Evolutionary conservation across 2,888 invertebrate species (phyloP).

Genomic region (Sinelater perroti): DNA sequence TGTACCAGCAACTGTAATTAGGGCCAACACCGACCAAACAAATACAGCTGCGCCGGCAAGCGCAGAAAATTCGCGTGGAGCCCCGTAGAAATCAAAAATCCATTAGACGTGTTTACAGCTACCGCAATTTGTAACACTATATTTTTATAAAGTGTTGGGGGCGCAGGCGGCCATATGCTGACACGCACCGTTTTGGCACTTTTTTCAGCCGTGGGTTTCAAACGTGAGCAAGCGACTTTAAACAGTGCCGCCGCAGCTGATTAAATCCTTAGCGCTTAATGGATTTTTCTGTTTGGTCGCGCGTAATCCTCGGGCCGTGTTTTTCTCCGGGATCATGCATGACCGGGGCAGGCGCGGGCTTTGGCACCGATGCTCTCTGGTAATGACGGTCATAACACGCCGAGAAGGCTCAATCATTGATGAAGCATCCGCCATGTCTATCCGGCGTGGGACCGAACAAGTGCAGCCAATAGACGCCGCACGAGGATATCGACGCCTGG

Average conservation of each 20-base stretch:
- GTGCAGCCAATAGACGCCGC: conserved; percentile 43
- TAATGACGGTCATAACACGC: conserved; percentile 6
- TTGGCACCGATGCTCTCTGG: too few relatives aligned
- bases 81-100: background rate
- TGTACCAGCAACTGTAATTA: too few relatives aligned
- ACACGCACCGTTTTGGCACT: background rate
- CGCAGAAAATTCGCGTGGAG: background rate
- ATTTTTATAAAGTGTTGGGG: conserved; percentile 32
- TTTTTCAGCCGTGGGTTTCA: conserved; percentile 1
- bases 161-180: background rate
- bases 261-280: background rate
- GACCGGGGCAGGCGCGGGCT: too few relatives aligned
- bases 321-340: too few relatives aligned
- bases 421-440: conserved; percentile 28
- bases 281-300: background rate
- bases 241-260: background rate
- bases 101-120: conserved; percentile 1
- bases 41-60: conserved; percentile 10
- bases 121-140: conserved; percentile 39
- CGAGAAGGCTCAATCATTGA: conserved; percentile 19
- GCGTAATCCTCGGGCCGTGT: too few relatives aligned
- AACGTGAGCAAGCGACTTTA: conserved; percentile 1
- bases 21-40: too few relatives aligned
- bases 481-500: conserved; percentile 41
- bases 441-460: conserved; percentile 39